A percentile compares a stretch with the other conserved stretches of the same genome.
Evolutionary conservation across 2,797 vertebrate species (phyloP).

Genomic region (Eulemur albifrons): DNA sequence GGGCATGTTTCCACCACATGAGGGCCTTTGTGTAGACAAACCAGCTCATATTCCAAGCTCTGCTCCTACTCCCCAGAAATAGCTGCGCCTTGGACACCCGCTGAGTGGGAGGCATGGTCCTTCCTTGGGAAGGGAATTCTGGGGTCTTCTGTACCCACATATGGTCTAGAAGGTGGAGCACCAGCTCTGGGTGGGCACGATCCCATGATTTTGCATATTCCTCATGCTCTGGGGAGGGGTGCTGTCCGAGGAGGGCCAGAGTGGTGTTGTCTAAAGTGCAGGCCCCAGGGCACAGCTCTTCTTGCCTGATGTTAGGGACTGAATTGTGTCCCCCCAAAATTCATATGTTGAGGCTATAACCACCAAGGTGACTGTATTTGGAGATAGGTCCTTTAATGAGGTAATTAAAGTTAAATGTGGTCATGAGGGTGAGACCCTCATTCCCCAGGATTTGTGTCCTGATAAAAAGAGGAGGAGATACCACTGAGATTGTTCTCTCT

Average conservation of each 20-base stretch:
- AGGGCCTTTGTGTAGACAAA: background rate
- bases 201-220: background rate
- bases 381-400: background rate
- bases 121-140: background rate
- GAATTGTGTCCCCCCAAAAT: background rate
- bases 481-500: background rate
- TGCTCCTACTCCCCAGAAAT: background rate
- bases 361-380: background rate
- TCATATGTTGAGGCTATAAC: background rate
- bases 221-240: background rate
- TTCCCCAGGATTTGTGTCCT: background rate
- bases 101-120: background rate
- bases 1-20: background rate
- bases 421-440: background rate
- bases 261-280: background rate
- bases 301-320: background rate
- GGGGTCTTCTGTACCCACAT: background rate
- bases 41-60: background rate
- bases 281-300: background rate
- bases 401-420: background rate
- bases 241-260: background rate
- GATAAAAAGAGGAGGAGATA: background rate
- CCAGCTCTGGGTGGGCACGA: background rate
- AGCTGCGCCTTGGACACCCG: background rate
- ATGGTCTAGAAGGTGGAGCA: background rate